Evolutionary conservation across 2,888 invertebrate genomes (phyloP), one percentile per base, ranked within the genome.

Genomic region (Abrostola tripartita): DNA sequence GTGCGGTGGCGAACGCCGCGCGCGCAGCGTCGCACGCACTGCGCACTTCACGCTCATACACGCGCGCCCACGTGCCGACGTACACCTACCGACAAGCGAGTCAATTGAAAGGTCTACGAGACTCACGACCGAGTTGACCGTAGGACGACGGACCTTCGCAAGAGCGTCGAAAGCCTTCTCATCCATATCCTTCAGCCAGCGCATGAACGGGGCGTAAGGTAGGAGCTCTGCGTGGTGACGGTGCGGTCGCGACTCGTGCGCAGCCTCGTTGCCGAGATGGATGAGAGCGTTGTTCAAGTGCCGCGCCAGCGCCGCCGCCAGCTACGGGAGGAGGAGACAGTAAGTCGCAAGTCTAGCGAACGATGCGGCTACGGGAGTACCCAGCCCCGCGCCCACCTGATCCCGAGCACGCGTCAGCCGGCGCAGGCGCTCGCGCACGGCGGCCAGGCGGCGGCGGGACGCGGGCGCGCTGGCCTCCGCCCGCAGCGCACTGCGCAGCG

Each of bases 241-340:
- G 97, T 78, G 97, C 96, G 72, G 61, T 24, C 80, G 77, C 10
- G 76, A 54, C 66, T 83, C 85, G 69, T 80, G 83, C 67, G 89
- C 88, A 57, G 93, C 94, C 84, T 94, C 95, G 88, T 95, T 96
- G 58, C 96, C 99, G 94, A 98, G 96, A 92, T 99, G 98, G 83
- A 99, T 98, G 80, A 99, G 98, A 57, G 98, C 95, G 94, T 99
- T 99, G 89, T 99, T 99, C 56, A 99, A 95, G 90, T 99, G 98
- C 24, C 98, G 96, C 67, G 97, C 97, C 59, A 99, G 96, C 51
- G 97, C 96, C 61, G 97, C 96, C 0, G 98, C 97, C 52, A 89
- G 74, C 81, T 83, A 74, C 42, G 81, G 82, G 41, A 61, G 41
- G 37, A 0, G 1, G n/a, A n/a, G 24, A 12, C 9, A 12, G 36